phyloP scores from a whole-genome alignment of 2,113 vertebrate species.

The Leptodactylus fuscus region DNA sequence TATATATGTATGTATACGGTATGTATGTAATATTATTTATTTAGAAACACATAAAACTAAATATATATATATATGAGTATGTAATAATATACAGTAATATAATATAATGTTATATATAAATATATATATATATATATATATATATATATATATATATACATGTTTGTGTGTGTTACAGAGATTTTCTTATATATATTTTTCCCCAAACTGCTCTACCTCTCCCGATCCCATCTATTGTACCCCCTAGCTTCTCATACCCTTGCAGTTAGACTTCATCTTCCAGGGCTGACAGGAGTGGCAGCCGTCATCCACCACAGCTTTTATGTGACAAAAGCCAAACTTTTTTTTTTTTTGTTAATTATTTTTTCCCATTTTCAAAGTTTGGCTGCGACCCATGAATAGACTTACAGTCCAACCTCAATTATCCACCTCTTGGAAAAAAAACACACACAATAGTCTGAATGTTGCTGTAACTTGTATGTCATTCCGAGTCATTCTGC shows the following conservation, averaged over 20 bases:
- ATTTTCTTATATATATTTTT: too few species aligned
- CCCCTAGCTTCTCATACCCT: too few species aligned
- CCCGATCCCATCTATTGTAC: too few species aligned
- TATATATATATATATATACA: background rate
- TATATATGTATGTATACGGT: too few species aligned
- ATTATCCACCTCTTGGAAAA: constrained; percentile 18
- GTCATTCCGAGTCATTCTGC: background rate
- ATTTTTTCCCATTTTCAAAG: background rate
- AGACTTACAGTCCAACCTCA: constrained; percentile 28
- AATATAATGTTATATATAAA: too few species aligned
- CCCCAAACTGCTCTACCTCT: too few species aligned
- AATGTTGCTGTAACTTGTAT: constrained; percentile 20
- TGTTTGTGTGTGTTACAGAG: background rate
- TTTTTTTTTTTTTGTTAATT: background rate
- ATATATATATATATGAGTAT: too few species aligned
- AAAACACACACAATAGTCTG: background rate
- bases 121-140: background rate
- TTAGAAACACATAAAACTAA: too few species aligned
- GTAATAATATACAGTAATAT: too few species aligned
- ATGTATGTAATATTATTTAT: too few species aligned
- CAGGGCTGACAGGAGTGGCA: background rate
- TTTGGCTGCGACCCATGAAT: background rate
- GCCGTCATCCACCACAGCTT: background rate
- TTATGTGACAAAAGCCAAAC: constrained; percentile 11
- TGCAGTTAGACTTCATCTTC: too few species aligned